phyloP scores from a whole-genome alignment of 2,888 invertebrate genomes.

The Synanthedon myopaeformis region DNA sequence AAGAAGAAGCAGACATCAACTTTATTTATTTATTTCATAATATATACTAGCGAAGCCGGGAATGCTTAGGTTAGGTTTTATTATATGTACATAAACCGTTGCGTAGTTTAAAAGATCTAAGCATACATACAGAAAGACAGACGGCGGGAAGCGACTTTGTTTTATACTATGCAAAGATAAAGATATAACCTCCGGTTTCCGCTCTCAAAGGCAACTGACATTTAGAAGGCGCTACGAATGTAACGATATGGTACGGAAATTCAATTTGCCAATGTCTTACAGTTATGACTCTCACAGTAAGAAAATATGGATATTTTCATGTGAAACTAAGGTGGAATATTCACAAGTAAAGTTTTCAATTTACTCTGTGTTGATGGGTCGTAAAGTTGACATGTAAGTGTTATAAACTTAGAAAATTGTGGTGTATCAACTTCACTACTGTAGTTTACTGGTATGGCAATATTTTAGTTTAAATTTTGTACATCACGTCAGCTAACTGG shows the following conservation, averaged over 20 bases:
- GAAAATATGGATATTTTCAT: background rate
- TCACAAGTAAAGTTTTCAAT: background rate
- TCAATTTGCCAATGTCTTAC: background rate
- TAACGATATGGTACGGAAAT: background rate
- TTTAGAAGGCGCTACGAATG: background rate
- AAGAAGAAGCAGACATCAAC: too few relatives aligned
- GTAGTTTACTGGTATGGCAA: too few relatives aligned
- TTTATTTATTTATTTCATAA: too few relatives aligned
- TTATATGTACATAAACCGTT: too few relatives aligned
- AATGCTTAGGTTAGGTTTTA: too few relatives aligned
- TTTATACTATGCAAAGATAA: too few relatives aligned
- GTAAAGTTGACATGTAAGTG: background rate
- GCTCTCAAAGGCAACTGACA: background rate
- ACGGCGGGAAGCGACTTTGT: too few relatives aligned
- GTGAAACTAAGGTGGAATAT: background rate
- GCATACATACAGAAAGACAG: too few relatives aligned
- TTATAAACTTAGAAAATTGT: background rate
- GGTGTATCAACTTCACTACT: background rate
- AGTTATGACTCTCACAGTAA: background rate
- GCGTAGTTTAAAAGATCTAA: too few relatives aligned
- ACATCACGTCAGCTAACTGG: too few relatives aligned
- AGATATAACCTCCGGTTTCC: background rate
- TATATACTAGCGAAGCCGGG: too few relatives aligned
- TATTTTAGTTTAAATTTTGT: too few relatives aligned
- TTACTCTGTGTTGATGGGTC: background rate